Evolutionary conservation across 1,140 invertebrate species (phyloP).

Genomic region (Grapholita molesta): DNA sequence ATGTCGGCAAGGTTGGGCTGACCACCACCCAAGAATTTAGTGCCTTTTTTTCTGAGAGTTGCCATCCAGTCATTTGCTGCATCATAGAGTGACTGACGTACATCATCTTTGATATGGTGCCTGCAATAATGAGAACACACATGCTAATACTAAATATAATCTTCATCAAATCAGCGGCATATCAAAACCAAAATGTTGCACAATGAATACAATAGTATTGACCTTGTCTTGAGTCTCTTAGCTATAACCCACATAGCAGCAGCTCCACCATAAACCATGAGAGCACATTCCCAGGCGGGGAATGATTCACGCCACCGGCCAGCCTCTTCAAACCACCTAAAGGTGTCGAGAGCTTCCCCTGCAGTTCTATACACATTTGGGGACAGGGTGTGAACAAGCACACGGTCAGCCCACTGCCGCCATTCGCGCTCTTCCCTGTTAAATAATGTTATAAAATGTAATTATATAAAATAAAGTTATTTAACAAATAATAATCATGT

Average conservation of each 20-base stretch:
- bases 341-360: slow-evolving; percentile 91
- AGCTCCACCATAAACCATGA: slow-evolving; percentile 97
- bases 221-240: slow-evolving; percentile 92
- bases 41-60: slow-evolving; percentile 84
- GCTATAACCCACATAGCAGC: slow-evolving; percentile 96
- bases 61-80: slow-evolving; percentile 90
- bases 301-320: slow-evolving; percentile 97
- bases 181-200: background rate
- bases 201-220: slow-evolving; percentile 23
- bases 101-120: slow-evolving; percentile 92
- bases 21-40: slow-evolving; percentile 90
- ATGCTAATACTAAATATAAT: background rate
- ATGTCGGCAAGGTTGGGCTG: slow-evolving; percentile 96
- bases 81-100: slow-evolving; percentile 93
- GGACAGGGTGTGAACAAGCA: slow-evolving; percentile 94
- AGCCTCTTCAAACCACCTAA: slow-evolving; percentile 93
- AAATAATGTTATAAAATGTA: too few species aligned
- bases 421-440: slow-evolving; percentile 95
- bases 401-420: slow-evolving; percentile 96
- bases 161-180: background rate
- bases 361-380: slow-evolving; percentile 97
- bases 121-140: slow-evolving; percentile 67
- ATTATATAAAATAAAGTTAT: slow-evolving; percentile 41
- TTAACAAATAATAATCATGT: background rate
- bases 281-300: slow-evolving; percentile 87